These are phyloP conservation scores for Mionectes macconnelli DNA, from an alignment of 2,113 vertebrate genomes.

Conservation along the genomic window DNA sequence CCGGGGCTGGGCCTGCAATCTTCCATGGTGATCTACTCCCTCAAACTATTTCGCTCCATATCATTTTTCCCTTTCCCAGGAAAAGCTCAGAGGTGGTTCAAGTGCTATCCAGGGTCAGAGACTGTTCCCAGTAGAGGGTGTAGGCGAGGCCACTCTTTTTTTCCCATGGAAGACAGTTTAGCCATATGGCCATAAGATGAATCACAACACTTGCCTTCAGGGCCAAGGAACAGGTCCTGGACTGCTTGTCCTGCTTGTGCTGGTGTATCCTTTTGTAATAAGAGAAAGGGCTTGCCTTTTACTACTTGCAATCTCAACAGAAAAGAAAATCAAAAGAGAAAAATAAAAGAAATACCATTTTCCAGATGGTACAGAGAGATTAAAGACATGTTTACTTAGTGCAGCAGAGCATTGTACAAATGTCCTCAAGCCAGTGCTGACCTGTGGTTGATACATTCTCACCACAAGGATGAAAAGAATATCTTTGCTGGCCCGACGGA, in stretches of 20 bases:
- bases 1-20: background rate
- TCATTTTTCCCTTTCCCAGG: background rate
- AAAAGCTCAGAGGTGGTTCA: background rate
- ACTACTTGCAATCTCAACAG: background rate
- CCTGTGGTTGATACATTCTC: background rate
- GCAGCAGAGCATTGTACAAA: background rate
- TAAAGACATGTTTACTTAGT: slow-evolving; percentile 28
- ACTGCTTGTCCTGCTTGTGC: background rate
- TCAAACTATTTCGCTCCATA: background rate
- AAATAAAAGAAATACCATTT: slow-evolving; percentile 33
- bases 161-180: background rate
- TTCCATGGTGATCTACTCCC: background rate
- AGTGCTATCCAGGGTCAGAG: background rate
- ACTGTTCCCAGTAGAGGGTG: background rate
- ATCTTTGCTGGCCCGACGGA: background rate
- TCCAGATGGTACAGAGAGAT: slow-evolving; percentile 41
- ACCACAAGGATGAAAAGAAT: background rate
- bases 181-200: background rate
- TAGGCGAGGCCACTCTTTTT: background rate
- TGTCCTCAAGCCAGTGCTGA: slow-evolving; percentile 8
- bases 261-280: background rate
- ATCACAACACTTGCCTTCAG: slow-evolving; percentile 8
- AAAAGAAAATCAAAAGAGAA: background rate
- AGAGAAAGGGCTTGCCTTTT: background rate
- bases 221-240: background rate